Evolutionary conservation across 2,113 vertebrate species (phyloP), one percentile per base, ranked within the genome.

Genomic region (Hemibates koningsi): DNA sequence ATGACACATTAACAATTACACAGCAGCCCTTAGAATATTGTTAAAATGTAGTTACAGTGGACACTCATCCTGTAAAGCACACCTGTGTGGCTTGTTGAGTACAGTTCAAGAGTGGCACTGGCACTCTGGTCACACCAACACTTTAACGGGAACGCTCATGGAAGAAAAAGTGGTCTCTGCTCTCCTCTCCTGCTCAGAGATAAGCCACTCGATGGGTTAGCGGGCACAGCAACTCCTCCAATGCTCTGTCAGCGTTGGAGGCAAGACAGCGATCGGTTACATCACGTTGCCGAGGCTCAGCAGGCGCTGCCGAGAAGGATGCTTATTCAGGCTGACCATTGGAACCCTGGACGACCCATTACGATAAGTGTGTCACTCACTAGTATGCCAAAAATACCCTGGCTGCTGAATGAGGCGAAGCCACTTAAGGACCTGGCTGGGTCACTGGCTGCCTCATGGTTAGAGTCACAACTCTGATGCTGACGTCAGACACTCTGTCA

Each of bases 361-460:
- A 94, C 90, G 41, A 93, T 89, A 94, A 92, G 91, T 91, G 92
- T 93, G 94, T 93, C 93, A 94, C 90, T 91, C 91, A 90, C 91
- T 88, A 66, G 88, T 24, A 79, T 53, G 91, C 91, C 93, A 94
- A 86, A 90, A 93, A 94, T 92, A 94, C 88, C 87, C 91, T 45
- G 81, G 88, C 91, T 89, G 43, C 86, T 90, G 91, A 93, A 84
- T 84, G 89, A 93, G 84, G 84, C 14, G 53, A 89, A 88, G 90
- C 90, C 87, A 92, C 92, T 94, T 90, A 91, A 92, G 87, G 93
- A 92, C 87, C 91, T 92, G 90, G 88, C 88, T 78, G 84, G 88
- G 86, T 91, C 91, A 90, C 56, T 48, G 91, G 14, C 90, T 81
- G 86, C 86, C 93, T 93, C 89, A 88, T 76, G 88, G 89, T 83